These are phyloP conservation scores for Petrocephalus microphthalmus DNA, from an alignment of 2,113 vertebrate species.

Conservation along the genomic window DNA sequence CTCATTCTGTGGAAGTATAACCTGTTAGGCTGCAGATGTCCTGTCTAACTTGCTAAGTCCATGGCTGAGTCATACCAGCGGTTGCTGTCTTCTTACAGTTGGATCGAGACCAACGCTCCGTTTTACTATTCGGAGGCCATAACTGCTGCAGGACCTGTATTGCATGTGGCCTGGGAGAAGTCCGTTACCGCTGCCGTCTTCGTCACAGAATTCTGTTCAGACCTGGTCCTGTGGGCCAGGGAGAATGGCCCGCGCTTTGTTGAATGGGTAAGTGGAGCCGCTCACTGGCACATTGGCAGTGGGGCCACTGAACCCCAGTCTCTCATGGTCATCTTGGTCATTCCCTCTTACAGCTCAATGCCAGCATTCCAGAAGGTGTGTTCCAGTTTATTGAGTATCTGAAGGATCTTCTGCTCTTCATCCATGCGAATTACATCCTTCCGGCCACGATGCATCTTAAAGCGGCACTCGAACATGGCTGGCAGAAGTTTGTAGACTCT, in stretches of 20 bases:
- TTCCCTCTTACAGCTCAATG: conserved; percentile 47
- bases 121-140: conserved; percentile 59
- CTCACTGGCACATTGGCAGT: background rate
- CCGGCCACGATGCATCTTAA: conserved; percentile 58
- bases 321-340: background rate
- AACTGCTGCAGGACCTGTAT: conserved; percentile 50
- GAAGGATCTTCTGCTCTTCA: conserved; percentile 68
- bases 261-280: conserved; percentile 66
- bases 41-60: background rate
- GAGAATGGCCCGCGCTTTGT: conserved; percentile 54
- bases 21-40: background rate
- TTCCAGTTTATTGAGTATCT: conserved; percentile 58
- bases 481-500: conserved; percentile 68
- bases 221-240: conserved; percentile 57
- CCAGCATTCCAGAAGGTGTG: conserved; percentile 67
- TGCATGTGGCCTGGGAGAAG: conserved; percentile 60
- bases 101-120: conserved; percentile 68
- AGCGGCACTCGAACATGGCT: conserved; percentile 52
- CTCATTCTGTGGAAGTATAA: background rate
- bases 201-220: conserved; percentile 51
- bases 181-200: conserved; percentile 37
- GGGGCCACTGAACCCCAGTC: background rate
- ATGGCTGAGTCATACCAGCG: background rate
- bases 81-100: conserved; percentile 54
- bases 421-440: conserved; percentile 66